A percentile compares a stretch with the other conserved stretches of the same genome.
Conservation (phyloP, 2,888 invertebrate species). For the Melanophora roralis region DNA sequence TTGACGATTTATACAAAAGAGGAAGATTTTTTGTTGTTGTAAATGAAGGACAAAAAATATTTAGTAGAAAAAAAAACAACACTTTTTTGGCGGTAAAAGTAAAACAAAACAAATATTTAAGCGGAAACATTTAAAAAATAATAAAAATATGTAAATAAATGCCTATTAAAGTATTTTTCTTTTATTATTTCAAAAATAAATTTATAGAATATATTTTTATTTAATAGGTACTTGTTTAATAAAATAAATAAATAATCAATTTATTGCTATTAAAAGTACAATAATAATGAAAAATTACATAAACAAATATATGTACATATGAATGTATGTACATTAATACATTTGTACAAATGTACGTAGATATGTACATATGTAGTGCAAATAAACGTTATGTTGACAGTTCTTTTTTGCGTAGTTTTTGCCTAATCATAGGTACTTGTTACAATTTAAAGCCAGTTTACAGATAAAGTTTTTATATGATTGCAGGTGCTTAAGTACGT, state of each 20-base stretch:
- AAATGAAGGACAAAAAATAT: slow-evolving; percentile 41
- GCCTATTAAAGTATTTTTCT: neutral
- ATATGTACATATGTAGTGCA: too few species aligned
- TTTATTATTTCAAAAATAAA: neutral
- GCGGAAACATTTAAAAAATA: neutral
- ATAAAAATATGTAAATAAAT: neutral
- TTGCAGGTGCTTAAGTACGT: too few species aligned
- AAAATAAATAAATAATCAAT: neutral
- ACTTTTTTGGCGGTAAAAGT: slow-evolving; percentile 43
- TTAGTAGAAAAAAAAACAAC: neutral
- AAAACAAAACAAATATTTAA: slow-evolving; percentile 10
- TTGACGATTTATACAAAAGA: too few species aligned
- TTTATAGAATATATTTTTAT: neutral
- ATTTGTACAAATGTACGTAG: too few species aligned
- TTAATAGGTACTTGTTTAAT: neutral
- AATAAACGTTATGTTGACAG: neutral
- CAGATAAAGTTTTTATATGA: too few species aligned
- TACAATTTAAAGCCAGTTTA: neutral
- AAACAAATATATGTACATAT: neutral
- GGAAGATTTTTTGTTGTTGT: slow-evolving; percentile 28
- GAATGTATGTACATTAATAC: neutral
- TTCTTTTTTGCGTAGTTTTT: neutral
- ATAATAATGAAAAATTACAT: neutral
- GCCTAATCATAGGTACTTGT: too few species aligned
- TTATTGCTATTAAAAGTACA: neutral